These are phyloP conservation scores for Melipona quadrifasciata DNA, from an alignment of 1,140 invertebrate genomes.

Conservation along the genomic window DNA sequence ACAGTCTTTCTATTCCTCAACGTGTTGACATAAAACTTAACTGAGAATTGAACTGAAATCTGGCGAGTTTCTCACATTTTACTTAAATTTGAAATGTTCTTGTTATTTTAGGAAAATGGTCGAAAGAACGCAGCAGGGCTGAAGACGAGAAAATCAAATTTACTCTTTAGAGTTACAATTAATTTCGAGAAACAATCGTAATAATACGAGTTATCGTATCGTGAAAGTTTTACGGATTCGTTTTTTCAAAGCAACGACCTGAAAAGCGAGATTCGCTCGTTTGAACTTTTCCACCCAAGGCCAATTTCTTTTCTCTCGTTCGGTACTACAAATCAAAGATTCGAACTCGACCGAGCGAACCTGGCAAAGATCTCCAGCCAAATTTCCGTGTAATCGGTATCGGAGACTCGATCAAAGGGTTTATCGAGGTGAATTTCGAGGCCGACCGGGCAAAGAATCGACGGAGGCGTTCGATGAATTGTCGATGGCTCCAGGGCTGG, in stretches of 20 bases:
- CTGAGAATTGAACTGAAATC: no score
- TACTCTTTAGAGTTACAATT: neutral
- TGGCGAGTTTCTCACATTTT: no score
- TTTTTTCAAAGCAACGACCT: neutral
- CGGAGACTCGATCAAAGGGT: conserved; percentile 37
- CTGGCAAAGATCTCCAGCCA: neutral
- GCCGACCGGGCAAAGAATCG: conserved; percentile 45
- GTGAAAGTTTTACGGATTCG: neutral
- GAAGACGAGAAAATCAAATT: neutral
- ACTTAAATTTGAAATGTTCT: no score
- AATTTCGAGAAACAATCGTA: neutral
- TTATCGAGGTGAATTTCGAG: conserved; percentile 32
- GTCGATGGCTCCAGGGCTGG: conserved; percentile 48
- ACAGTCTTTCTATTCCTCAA: no score
- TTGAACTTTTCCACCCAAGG: neutral
- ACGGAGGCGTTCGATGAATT: conserved; percentile 48
- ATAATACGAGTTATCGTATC: neutral
- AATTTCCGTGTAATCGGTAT: conserved; percentile 5
- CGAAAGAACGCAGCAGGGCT: no score
- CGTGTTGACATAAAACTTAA: no score
- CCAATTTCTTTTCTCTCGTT: neutral
- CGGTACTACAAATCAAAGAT: neutral
- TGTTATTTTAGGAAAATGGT: no score
- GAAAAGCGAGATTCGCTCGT: neutral
- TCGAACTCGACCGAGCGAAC: neutral